A percentile compares a stretch with the other conserved stretches of the same genome.
These are phyloP conservation scores for Tetragonula clypearis DNA, from an alignment of 1,140 invertebrate species.

Conservation along the genomic window DNA sequence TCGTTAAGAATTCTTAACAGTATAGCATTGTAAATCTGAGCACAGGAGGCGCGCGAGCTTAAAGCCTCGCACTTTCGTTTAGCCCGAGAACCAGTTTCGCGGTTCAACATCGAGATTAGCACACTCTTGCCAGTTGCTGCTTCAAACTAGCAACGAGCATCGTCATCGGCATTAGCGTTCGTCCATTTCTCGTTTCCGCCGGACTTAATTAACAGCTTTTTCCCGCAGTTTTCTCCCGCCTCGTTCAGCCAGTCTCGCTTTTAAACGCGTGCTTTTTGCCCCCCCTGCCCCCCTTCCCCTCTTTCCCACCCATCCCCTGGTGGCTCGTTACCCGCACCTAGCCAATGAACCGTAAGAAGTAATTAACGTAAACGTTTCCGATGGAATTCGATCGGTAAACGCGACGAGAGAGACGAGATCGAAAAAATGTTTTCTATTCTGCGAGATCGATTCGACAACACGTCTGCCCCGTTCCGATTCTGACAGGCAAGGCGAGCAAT, in stretches of 20 bases:
- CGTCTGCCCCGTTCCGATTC: no score
- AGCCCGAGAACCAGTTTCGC: neutral
- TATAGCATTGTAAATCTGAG: neutral
- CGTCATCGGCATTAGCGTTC: neutral
- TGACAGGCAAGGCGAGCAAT: no score
- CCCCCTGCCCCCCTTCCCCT: neutral
- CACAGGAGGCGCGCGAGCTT: neutral
- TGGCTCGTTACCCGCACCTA: constrained; percentile 36
- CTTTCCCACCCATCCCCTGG: no score
- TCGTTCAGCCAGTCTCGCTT: neutral
- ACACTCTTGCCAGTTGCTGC: neutral
- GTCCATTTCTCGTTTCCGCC: constrained; percentile 10
- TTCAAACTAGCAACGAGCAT: neutral
- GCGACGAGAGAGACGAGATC: no score
- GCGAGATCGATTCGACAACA: no score
- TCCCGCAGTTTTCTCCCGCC: neutral
- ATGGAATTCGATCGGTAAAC: no score
- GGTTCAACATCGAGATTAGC: constrained; percentile 2
- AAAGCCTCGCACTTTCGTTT: neutral
- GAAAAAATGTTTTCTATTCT: no score
- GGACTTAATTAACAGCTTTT: constrained; percentile 54
- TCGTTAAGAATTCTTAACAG: neutral
- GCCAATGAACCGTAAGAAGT: constrained; percentile 55
- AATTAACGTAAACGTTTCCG: constrained; percentile 61
- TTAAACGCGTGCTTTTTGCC: constrained; percentile 52